Evolutionary conservation across 2,888 invertebrate species (phyloP), one percentile per base, ranked within the genome.

Genomic region (Lasioglossum leucozonium): DNA sequence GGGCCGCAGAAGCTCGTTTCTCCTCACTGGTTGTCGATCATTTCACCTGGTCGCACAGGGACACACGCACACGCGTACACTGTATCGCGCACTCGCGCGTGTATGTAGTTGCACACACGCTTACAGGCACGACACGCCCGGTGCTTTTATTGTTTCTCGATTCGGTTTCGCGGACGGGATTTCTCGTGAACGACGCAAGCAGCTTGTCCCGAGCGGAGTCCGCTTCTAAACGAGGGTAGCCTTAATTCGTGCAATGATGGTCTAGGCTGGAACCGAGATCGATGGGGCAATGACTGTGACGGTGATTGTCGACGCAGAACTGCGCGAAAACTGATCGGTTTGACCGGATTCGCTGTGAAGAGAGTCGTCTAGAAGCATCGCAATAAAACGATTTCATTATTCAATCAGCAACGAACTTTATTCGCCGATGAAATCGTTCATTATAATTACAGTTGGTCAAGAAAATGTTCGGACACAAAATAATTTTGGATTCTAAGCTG

Each of bases 221-320:
- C 26, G 37, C 55, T 79, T n/a, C 44, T 47, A 18, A 55, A 72
- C 62, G 65, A 69, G 73, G 80, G 58, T 79, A 71, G 62, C 71
- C 73, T 81, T 81, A 75, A 82, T 82, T 82, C 72, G 81, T 44
- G 5, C 58, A 37, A 55, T 42, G 65, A 62, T 40, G 16, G 62
- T 16, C 79, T 10, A 30, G 18, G 47, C 73, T 6, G 84, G 69
- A 58, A 26, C 69, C 18, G 65, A 16, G 55, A 81, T 81, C 55
- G 65, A 75, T 65, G 11, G 51, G 34, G 55, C 55, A 42, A 75
- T 75, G 51, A 62, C 34, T 40, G 62, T 34, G 16, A 16, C 71
- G 58, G 58, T 18, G 72, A 78, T 78, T 44, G 22, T 47, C 30
- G 42, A 58, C 67, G 22, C 30, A 16, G 58, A 73, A 73, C 16